phyloP scores from a whole-genome alignment of 2,113 vertebrate species.

The Potamarius usumacintae region DNA sequence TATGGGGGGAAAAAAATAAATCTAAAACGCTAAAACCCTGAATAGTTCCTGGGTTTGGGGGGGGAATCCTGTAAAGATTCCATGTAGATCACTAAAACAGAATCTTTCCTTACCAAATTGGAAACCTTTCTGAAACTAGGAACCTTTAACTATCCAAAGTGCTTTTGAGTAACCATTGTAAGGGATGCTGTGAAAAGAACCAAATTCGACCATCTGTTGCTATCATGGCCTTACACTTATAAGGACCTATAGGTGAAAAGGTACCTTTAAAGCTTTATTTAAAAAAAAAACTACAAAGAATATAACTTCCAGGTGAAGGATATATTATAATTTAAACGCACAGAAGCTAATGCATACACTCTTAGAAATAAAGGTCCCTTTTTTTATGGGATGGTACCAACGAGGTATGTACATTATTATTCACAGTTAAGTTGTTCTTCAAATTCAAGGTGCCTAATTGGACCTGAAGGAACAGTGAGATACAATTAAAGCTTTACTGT shows the following conservation, averaged over 20 bases:
- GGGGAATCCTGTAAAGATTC: not conserved
- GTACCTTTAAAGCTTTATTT: not conserved
- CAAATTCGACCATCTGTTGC: not conserved
- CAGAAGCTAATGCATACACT: not conserved
- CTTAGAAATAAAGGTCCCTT: not conserved
- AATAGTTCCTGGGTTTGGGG: too few species aligned
- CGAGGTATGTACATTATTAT: too few species aligned
- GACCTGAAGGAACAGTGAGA: not conserved
- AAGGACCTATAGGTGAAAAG: not conserved
- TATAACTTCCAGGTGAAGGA: not conserved
- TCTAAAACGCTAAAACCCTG: not conserved
- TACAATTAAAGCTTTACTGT: not conserved
- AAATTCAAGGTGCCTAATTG: not conserved
- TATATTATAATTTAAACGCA: not conserved
- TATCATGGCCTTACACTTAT: not conserved
- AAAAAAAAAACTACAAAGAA: not conserved
- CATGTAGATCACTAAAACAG: not conserved
- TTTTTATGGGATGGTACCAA: not conserved
- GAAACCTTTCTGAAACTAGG: not conserved
- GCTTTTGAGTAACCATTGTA: not conserved
- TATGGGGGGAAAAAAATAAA: not conserved
- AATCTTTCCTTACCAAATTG: not conserved
- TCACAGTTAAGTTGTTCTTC: too few species aligned
- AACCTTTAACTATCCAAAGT: not conserved
- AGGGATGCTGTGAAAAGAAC: not conserved